phyloP scores from a whole-genome alignment of 2,888 invertebrate species.

The Thymelicus acteon region DNA sequence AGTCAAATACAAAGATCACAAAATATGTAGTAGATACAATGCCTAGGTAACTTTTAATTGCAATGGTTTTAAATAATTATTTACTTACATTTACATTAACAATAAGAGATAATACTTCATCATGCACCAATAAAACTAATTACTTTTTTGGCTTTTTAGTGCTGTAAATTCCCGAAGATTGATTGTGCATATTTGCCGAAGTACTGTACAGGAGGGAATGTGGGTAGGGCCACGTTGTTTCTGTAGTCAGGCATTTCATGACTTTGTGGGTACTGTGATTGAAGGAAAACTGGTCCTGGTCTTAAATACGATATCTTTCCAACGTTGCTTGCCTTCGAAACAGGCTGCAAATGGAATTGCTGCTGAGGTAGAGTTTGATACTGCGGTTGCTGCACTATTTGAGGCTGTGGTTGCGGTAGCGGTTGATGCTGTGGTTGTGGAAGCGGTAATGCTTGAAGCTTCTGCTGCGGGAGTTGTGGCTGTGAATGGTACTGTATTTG shows the following conservation, averaged over 20 bases:
- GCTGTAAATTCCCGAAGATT: conserved; percentile 51
- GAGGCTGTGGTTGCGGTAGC: conserved; percentile 34
- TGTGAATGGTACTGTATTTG: conserved; percentile 38
- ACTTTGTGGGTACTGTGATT: conserved; percentile 33
- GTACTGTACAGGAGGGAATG: conserved; percentile 66
- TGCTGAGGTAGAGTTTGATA: conserved; percentile 21
- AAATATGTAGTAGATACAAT: too few species aligned
- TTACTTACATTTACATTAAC: conserved; percentile 8
- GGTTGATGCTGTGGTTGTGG: conserved; percentile 43
- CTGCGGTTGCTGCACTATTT: conserved; percentile 29
- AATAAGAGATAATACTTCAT: conserved; percentile 23
- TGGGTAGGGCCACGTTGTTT: conserved; percentile 49
- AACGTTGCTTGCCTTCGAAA: conserved; percentile 5
- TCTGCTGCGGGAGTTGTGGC: conserved; percentile 42
- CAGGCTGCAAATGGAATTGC: conserved; percentile 23
- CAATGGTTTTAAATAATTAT: not conserved
- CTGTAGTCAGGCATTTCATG: conserved; percentile 43
- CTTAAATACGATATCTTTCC: conserved; percentile 34
- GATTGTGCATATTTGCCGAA: conserved; percentile 68
- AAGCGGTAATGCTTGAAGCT: conserved; percentile 22
- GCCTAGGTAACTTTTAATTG: too few species aligned
- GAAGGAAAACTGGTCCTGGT: conserved; percentile 36
- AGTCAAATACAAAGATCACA: too few species aligned
- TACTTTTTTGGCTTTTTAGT: conserved; percentile 5
- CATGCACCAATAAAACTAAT: conserved; percentile 14